These are phyloP conservation scores for Eucidaris tribuloides DNA, from an alignment of 35 echinoderm and acorn worm genomes.

Conservation along the genomic window DNA sequence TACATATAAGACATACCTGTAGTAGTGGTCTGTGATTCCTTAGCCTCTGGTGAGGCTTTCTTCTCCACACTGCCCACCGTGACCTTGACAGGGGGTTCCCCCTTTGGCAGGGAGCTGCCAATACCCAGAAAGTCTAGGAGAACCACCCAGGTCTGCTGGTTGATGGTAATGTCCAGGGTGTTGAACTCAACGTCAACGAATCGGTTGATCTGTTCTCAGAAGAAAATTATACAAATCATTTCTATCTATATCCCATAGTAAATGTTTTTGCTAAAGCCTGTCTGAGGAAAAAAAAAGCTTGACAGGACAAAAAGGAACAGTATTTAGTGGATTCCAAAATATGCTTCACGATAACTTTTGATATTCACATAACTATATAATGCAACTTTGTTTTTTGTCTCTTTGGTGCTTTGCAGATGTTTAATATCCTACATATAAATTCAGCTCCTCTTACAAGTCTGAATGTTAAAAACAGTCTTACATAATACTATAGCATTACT, in stretches of 20 bases:
- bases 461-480: too few species aligned
- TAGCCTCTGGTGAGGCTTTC: too few species aligned
- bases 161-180: conserved; percentile 83
- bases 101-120: conserved; percentile 59
- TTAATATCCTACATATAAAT: too few species aligned
- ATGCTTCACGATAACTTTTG: not conserved
- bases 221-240: not conserved
- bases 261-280: not conserved
- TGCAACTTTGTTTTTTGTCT: too few species aligned
- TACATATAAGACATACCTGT: too few species aligned
- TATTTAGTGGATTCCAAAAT: not conserved
- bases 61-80: too few species aligned
- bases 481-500: too few species aligned
- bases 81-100: conserved; percentile 4
- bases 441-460: too few species aligned
- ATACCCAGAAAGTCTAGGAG: conserved; percentile 87
- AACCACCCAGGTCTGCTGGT: conserved; percentile 91
- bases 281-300: not conserved
- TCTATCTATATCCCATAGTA: not conserved
- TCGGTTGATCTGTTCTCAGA: conserved; percentile 53
- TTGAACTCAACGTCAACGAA: conserved; percentile 97
- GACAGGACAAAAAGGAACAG: not conserved
- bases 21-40: too few species aligned
- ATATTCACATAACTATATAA: too few species aligned
- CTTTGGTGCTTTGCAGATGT: too few species aligned